These are phyloP conservation scores for Tenebrio molitor DNA, from an alignment of 1,140 invertebrate genomes.

Conservation along the genomic window DNA sequence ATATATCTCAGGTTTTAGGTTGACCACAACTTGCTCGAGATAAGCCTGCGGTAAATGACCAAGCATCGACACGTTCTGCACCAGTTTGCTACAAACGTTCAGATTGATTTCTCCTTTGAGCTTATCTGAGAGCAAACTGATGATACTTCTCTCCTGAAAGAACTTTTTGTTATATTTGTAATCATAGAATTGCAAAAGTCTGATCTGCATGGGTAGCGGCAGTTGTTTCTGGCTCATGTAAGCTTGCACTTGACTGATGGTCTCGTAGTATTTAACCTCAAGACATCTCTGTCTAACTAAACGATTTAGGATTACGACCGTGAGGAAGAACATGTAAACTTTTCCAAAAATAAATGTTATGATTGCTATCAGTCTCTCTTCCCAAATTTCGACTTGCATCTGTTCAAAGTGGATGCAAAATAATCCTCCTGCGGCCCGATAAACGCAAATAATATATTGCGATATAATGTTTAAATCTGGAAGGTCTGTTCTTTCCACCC, in stretches of 20 bases:
- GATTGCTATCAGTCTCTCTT: not conserved
- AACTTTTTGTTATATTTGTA: constrained; percentile 30
- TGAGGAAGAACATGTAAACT: constrained; percentile 9
- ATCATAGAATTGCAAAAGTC: constrained; percentile 23
- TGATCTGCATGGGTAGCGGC: not conserved
- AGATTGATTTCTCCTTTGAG: constrained; percentile 14
- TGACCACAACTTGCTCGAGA: constrained; percentile 47
- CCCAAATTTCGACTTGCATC: not conserved
- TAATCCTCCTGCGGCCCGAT: constrained; percentile 4
- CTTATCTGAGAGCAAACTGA: constrained; percentile 14
- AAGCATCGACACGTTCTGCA: not conserved
- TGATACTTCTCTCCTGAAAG: constrained; percentile 3
- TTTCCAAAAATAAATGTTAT: constrained; percentile 18
- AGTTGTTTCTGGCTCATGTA: constrained; percentile 29
- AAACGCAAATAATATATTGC: not conserved
- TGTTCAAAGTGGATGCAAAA: constrained; percentile 19
- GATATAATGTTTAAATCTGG: not conserved
- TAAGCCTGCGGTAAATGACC: constrained; percentile 1
- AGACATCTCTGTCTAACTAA: constrained; percentile 10
- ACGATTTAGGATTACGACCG: not conserved
- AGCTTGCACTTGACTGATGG: constrained; percentile 18
- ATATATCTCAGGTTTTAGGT: constrained; percentile 59
- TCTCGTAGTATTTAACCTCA: constrained; percentile 18
- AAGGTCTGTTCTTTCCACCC: constrained; percentile 5
- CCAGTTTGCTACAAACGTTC: constrained; percentile 25